Base-by-base conservation (phyloP, 2,888 invertebrate genomes). In the Pristionchus fissidentatus region DNA sequence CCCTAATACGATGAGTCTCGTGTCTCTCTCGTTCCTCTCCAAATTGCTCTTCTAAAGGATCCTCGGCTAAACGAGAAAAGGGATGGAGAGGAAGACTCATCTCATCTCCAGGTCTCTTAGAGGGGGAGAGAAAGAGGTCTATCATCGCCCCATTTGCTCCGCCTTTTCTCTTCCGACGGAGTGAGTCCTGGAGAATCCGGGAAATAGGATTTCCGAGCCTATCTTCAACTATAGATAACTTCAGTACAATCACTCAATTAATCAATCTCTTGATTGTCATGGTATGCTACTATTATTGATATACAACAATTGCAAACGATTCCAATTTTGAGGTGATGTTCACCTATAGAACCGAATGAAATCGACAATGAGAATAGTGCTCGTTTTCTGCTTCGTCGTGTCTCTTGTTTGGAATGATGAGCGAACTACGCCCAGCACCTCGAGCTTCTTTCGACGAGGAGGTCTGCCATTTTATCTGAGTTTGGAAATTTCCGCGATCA, bases 21-120 rank as follows among this genome's bases (percentile, higher is more conserved):
- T n/a, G n/a, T n/a, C n/a, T n/a, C n/a, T 70, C 70, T 70, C 70
- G 26, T 70, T 41, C 41, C 32, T 70, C 70, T 70, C 70, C 41
- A 70, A 70, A 70, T 70, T 70, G 70, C 70, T 70, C 43, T 38
- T 41, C 38, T 38, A 70, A 70, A 26, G 70, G 70, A 41, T 41
- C 57, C 32, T 1, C 26, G 60, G n/a, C n/a, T n/a, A n/a, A 41
- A 41, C 8, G 32, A 62, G 41, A 70, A 38, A 66, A 38, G 35
- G 41, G 60, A 60, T 41, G 43, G 70, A 70, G 70, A 70, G 38
- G 70, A 41, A 70, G 70, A 43, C 66, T 66, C 66, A 66, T 66
- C 70, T 70, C 70, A 70, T 70, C 66, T 70, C 66, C 41, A 70
- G 70, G 70, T 70, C 70, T 38, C 70, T 70, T 41, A 70, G 38